Percentiles rank a stretch among this genome's conserved stretches.
phyloP scores from a whole-genome alignment of 2,797 vertebrate species.

The Ptychobarbus kaznakovi region DNA sequence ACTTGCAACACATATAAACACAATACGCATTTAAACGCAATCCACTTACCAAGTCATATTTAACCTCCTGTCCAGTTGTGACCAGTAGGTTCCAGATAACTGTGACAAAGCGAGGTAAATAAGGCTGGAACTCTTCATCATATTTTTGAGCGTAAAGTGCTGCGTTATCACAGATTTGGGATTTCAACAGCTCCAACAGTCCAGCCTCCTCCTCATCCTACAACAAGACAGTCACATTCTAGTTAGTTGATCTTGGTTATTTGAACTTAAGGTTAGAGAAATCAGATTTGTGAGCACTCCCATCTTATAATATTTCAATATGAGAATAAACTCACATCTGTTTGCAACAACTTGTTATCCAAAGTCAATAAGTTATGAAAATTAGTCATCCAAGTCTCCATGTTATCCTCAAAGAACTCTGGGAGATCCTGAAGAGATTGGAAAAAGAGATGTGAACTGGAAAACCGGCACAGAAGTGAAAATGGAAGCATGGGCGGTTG shows the following conservation, averaged over 20 bases:
- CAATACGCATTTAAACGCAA: neutral
- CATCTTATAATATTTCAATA: neutral
- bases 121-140: constrained; percentile 96
- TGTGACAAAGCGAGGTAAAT: constrained; percentile 94
- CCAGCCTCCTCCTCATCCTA: constrained; percentile 99
- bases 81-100: constrained; percentile 98
- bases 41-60: constrained; percentile 95
- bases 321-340: constrained; percentile 83
- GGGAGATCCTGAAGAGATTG: constrained; percentile 88
- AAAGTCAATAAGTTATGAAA: constrained; percentile 95
- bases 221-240: neutral
- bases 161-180: constrained; percentile 98
- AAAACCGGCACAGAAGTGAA: neutral
- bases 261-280: neutral
- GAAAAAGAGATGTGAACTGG: constrained; percentile 5
- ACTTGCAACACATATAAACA: neutral
- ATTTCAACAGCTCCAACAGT: constrained; percentile 94
- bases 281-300: neutral
- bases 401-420: constrained; percentile 99
- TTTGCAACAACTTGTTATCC: constrained; percentile 98
- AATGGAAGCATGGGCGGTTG: neutral
- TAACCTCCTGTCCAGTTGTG: constrained; percentile 96
- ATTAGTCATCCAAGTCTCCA: constrained; percentile 99
- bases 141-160: constrained; percentile 98
- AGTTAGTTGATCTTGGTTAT: neutral